Evolutionary conservation across 2,888 invertebrate genomes (phyloP), one percentile per base, ranked within the genome.

Genomic region (Euphydryas editha): DNA sequence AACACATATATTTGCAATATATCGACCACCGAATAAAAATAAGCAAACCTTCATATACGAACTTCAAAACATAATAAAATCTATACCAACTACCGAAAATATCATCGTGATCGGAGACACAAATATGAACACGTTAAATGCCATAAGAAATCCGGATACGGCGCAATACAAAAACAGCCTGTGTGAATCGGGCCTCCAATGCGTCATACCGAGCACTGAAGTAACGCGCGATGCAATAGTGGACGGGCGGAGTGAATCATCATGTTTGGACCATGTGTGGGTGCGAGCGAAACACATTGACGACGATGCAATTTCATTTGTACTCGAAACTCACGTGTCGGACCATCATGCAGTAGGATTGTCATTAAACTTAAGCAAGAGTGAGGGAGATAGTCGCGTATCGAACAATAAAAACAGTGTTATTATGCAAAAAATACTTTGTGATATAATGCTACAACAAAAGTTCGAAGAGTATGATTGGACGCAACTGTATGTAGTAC

Each of bases 381-480:
- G 21, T 30, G 46, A 55, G 15, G 39, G 20, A 36, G 17, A 39
- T n/a, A 60, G n/a, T 47, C n/a, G 44, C 11, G 44, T 18, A 17
- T 60, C 60, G 8, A 55, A 65, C n/a, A 51, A 56, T 8, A 44
- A 56, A 17, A 37, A 65, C 59, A 61, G 59, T 18, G n/a, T n/a
- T n/a, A n/a, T n/a, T n/a, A n/a, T n/a, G n/a, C n/a, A n/a, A n/a
- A n/a, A n/a, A n/a, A n/a, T n/a, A n/a, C n/a, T n/a, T n/a, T n/a
- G n/a, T n/a, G n/a, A n/a, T n/a, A 55, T 36, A 49, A 11, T 20
- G 11, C 54, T 65, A 30, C 59, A 54, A 21, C 47, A 65, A 51
- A 68, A 62, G 24, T 54, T 65, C 4, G 61, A 63, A 24, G 59
- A 46, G 1, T 49, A 47, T 49, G 56, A 68, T 30, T 68, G 68